Conservation (phyloP, 2,113 vertebrate genomes). For the Pelusios castaneus region DNA sequence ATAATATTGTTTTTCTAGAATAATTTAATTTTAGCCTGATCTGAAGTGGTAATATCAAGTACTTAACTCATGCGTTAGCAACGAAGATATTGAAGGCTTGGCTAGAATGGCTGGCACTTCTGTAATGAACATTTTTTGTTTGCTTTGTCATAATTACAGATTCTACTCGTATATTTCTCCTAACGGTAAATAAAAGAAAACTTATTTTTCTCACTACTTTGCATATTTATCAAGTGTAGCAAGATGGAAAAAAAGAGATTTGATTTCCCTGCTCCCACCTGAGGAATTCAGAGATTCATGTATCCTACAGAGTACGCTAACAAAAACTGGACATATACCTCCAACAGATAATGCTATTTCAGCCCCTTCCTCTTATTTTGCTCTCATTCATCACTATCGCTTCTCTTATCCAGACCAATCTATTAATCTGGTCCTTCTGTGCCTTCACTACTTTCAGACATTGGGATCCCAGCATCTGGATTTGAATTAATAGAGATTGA, state of each 20-base stretch:
- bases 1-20: constrained; percentile 56
- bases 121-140: neutral
- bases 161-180: neutral
- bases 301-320: neutral
- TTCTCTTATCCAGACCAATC: neutral
- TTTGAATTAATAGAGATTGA: accelerated
- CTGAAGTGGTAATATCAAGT: constrained; percentile 20
- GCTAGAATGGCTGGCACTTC: neutral
- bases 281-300: neutral
- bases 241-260: neutral
- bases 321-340: neutral
- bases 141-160: neutral
- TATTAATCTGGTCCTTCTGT: neutral
- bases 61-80: neutral
- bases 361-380: neutral
- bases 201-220: neutral
- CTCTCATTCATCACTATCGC: too few relatives aligned
- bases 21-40: constrained; percentile 53
- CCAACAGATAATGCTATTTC: neutral
- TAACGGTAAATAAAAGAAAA: neutral
- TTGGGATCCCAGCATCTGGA: neutral
- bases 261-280: neutral
- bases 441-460: neutral
- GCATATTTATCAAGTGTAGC: neutral
- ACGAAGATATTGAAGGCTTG: neutral